Conservation (phyloP, 2,113 vertebrate genomes). For the Himantopus leucocephalus region DNA sequence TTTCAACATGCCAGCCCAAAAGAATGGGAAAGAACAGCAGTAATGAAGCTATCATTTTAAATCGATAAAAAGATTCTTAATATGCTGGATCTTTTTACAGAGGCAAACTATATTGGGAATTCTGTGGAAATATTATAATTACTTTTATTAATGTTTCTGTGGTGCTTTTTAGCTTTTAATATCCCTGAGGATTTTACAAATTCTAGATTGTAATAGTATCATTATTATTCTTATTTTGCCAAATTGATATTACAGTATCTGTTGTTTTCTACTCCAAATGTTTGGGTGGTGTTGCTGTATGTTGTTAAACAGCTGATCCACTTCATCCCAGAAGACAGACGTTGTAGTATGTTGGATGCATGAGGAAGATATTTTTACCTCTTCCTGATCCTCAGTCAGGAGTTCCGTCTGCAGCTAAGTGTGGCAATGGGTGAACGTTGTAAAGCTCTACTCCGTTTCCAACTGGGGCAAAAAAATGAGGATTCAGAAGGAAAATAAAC, state of each 20-base stretch:
- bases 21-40: neutral
- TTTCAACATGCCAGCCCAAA: neutral
- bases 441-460: neutral
- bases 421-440: neutral
- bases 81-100: neutral
- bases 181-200: neutral
- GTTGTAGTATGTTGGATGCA: neutral
- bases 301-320: neutral
- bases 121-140: conserved; percentile 4
- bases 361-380: neutral
- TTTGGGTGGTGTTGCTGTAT: neutral
- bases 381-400: neutral
- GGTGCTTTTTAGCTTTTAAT: neutral
- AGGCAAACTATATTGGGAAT: neutral
- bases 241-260: neutral
- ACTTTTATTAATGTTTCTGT: conserved; percentile 21
- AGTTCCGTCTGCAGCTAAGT: neutral
- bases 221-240: conserved; percentile 13
- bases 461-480: neutral
- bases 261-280: neutral
- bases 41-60: neutral
- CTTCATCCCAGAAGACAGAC: neutral
- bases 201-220: neutral
- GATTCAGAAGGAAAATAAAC: neutral
- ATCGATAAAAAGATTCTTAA: neutral